Base-by-base conservation (phyloP, 2,888 invertebrate genomes). In the Bhutanitis thaidina region DNA sequence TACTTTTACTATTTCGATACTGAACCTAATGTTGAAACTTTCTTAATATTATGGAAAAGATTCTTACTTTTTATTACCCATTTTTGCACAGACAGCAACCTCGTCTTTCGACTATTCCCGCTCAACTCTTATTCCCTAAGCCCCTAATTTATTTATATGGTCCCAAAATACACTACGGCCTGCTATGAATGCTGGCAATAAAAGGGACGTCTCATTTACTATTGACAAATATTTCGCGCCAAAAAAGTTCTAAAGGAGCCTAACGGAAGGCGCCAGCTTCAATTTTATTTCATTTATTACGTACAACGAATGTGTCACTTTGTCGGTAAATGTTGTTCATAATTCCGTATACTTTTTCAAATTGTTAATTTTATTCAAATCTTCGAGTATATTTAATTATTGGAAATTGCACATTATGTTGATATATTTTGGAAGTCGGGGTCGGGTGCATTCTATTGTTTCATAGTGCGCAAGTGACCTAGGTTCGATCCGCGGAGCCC, bases 131-230 rank as follows among this genome's bases (percentile, higher is more conserved):
- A 38, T 43, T 43, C 45, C 52, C 65, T 64, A 56, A 29, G 54
- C 65, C 60, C 46, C 62, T 60, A 67, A 69, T 71, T 69, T 77
- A 81, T 79, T 74, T 71, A 75, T 76, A 72, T 70, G 74, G 71
- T 64, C 74, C 71, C 71, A 72, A 74, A 71, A 75, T 73, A 67
- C 67, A 72, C 68, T 69, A 69, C 65, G 62, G 67, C 60, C 74
- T 4, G 34, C 34, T 61, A 73, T 77, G 74, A 78, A 80, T 77
- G 77, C 72, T 67, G 63, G 71, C 74, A 77, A 84, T 87, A 87
- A 86, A 87, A 81, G 69, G 81, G 75, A 88, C 84, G 82, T 85
- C 87, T 88, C 83, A 87, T 85, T 88, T 87, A 88, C 86, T 88
- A 86, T 87, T 88, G 83, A 87, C 85, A 88, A 87, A 88, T 87